Base-by-base conservation (phyloP, 2,113 vertebrate species). In the Brachypodius melanocephalos region DNA sequence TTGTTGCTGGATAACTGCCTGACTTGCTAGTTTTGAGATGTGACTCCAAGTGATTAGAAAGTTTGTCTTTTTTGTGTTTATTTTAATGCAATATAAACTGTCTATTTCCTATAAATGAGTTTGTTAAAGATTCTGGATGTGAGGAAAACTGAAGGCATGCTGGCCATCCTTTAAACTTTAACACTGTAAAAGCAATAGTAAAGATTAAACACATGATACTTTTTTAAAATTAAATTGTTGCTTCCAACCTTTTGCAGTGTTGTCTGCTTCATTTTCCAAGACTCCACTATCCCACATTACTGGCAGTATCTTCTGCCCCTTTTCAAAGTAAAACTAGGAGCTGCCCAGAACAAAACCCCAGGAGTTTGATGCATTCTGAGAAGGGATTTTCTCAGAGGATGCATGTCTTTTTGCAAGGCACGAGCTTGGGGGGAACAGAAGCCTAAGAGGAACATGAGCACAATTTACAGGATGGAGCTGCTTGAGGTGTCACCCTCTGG, bases 1-100 rank as follows among this genome's bases (percentile, higher is more conserved):
- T 96, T 95, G 96, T 97, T 97, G 96, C 97, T 97, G 96, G 96
- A 57, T 96, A 91, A 97, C 96, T 97, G 90, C 96, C 97, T 93
- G 86, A 94, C 94, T 81, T 92, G 83, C 74, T 95, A 73, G 85
- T 93, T 94, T 90, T 91, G 83, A 97, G 83, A 84, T 55, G 85
- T 81, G 96, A 92, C 93, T 95, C 84, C 52, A 81, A 42, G 58
- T 3, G 1, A 88, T 78, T 78, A 83, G 81, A 77, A 89, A 85
- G 71, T 93, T 71, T 90, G 52, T 88, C 46, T 78, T 91, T 92
- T 93, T 90, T 67, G 80, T 81, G 63, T 91, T 68, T 86, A 59
- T 95, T 96, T 75, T 87, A 83, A 85, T 87, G 59, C 88, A 78
- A 68, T 52, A 85, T 76, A 76, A 93, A 91, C 46, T 85, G 57